Conservation (phyloP, 2,113 vertebrate species). For the Struthidea cinerea region DNA sequence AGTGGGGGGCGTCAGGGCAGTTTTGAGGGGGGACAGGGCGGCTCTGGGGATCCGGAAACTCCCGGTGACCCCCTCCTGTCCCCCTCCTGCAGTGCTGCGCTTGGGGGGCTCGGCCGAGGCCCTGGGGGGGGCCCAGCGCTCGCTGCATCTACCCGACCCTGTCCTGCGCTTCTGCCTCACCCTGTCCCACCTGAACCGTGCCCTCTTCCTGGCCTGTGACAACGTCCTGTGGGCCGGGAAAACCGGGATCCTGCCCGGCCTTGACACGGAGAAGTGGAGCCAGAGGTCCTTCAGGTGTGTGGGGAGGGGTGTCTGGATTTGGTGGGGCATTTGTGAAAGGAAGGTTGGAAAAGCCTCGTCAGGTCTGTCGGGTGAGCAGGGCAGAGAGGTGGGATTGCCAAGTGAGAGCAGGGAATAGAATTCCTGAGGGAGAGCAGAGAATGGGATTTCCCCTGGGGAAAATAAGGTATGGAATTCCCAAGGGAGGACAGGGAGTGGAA, state of each 20-base stretch:
- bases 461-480: not conserved
- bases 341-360: too few relatives aligned
- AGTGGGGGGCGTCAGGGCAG: conserved; percentile 33
- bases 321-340: too few relatives aligned
- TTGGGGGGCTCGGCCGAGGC: conserved; percentile 89
- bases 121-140: conserved; percentile 84
- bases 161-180: conserved; percentile 91
- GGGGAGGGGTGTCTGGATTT: not conserved
- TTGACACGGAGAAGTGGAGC: conserved; percentile 90
- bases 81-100: conserved; percentile 78
- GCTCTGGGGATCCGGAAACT: accelerated
- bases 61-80: not conserved
- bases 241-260: conserved; percentile 69
- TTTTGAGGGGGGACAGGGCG: not conserved
- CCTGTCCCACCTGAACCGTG: conserved; percentile 87
- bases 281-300: conserved; percentile 88
- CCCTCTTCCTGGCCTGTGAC: conserved; percentile 92
- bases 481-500: not conserved
- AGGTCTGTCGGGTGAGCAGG: accelerated
- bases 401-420: not conserved
- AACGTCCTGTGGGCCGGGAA: conserved; percentile 90
- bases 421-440: not conserved
- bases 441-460: not conserved
- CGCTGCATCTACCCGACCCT: conserved; percentile 86
- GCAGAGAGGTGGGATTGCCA: not conserved